Evolutionary conservation across 2,888 invertebrate species (phyloP).

Genomic region (Dione juno): DNA sequence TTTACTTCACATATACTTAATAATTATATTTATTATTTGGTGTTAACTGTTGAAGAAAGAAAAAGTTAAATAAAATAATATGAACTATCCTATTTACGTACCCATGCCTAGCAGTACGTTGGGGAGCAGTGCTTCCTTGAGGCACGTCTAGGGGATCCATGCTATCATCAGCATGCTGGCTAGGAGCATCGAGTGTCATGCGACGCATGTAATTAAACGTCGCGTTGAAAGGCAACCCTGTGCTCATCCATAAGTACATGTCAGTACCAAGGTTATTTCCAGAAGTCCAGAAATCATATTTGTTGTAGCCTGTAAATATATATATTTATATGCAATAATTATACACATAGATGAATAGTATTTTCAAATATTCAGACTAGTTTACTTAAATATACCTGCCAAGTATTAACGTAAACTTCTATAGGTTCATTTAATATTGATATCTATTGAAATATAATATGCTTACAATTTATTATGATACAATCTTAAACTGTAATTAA

Average conservation of each 20-base stretch:
- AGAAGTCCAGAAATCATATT: constrained; percentile 94
- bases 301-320: constrained; percentile 85
- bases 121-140: constrained; percentile 90
- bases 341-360: not conserved
- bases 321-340: not conserved
- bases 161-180: constrained; percentile 81
- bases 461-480: too few relatives aligned
- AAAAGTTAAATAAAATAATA: not conserved
- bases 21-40: not conserved
- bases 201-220: constrained; percentile 92
- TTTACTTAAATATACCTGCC: not conserved
- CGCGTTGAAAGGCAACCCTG: constrained; percentile 92
- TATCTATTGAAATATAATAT: too few relatives aligned
- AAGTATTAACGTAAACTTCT: not conserved
- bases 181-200: constrained; percentile 81
- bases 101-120: constrained; percentile 90
- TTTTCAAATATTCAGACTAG: not conserved
- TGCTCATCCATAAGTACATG: constrained; percentile 95
- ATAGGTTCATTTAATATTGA: too few relatives aligned
- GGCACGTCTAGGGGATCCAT: constrained; percentile 86
- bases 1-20: not conserved
- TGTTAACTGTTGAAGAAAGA: not conserved
- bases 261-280: constrained; percentile 93
- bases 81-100: constrained; percentile 56
- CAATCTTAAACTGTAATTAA: not conserved